A percentile compares a stretch with the other conserved stretches of the same genome.
Conservation (phyloP, 2,888 invertebrate species). For the Scaptomyza reducta region DNA sequence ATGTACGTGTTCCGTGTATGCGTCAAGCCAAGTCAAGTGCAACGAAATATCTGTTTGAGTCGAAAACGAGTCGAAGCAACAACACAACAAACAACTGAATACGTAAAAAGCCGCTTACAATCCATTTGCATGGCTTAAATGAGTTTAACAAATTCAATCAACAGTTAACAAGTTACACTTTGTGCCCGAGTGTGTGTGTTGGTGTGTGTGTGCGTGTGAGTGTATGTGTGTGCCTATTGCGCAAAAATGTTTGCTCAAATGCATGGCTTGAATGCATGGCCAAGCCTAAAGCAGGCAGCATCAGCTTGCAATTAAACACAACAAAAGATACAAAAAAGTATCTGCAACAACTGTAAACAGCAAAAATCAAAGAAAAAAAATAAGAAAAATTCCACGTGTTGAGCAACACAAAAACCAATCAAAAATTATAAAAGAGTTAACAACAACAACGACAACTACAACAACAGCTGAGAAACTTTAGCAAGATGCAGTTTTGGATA, state of each 20-base stretch:
- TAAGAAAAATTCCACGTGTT: conserved; percentile 40
- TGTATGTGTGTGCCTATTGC: conserved; percentile 20
- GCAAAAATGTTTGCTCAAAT: conserved; percentile 44
- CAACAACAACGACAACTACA: conserved; percentile 5
- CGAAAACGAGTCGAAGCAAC: conserved; percentile 21
- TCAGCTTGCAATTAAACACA: conserved; percentile 58
- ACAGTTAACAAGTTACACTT: conserved; percentile 27
- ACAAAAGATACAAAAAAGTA: conserved; percentile 35
- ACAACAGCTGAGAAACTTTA: conserved; percentile 26
- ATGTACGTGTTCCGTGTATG: conserved; percentile 31
- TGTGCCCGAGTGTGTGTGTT: conserved; percentile 3
- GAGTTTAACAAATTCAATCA: conserved; percentile 15
- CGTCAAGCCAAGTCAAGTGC: conserved; percentile 17
- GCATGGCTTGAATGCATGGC: conserved; percentile 48
- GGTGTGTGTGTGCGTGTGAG: conserved; percentile 4
- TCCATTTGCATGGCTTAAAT: conserved; percentile 19
- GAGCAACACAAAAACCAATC: conserved; percentile 35
- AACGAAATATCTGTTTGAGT: background rate
- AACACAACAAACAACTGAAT: conserved; percentile 21
- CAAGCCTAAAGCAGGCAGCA: conserved; percentile 60
- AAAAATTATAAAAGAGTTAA: conserved; percentile 5
- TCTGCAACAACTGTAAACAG: conserved; percentile 56
- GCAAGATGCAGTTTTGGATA: conserved; percentile 77
- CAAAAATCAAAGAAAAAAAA: conserved; percentile 1
- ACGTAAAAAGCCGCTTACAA: conserved; percentile 1